Evolutionary conservation across 2,113 vertebrate genomes (phyloP).

Genomic region (Asarcornis scutulata): DNA sequence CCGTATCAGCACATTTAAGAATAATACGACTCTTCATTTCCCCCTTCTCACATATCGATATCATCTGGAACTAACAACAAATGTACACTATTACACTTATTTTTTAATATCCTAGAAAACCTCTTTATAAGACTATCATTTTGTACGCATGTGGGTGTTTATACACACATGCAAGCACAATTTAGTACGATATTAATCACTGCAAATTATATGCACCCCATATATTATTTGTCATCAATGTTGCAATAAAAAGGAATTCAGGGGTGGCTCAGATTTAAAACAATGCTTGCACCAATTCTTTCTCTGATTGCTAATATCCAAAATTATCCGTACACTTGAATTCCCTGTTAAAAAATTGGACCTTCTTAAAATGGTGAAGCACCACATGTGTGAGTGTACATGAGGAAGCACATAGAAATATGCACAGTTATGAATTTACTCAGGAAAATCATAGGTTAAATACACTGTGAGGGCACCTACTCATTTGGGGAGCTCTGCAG

Average conservation of each 20-base stretch:
- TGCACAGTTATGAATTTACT: not conserved
- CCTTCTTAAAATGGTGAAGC: constrained; percentile 16
- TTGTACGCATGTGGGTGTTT: not conserved
- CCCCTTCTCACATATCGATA: constrained; percentile 25
- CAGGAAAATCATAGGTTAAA: constrained; percentile 56
- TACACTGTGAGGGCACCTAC: constrained; percentile 24
- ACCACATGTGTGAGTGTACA: not conserved
- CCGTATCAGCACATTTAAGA: constrained; percentile 59
- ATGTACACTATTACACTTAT: not conserved
- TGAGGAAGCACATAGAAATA: not conserved
- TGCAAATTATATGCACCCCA: not conserved
- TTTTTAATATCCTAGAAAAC: not conserved
- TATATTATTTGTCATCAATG: not conserved
- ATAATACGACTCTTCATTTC: constrained; percentile 65
- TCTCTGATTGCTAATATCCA: not conserved
- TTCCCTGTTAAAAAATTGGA: not conserved
- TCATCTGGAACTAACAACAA: constrained; percentile 39
- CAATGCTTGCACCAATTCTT: not conserved
- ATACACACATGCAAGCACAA: not conserved
- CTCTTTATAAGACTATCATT: not conserved
- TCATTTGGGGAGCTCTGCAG: constrained; percentile 64
- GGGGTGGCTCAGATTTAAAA: not conserved
- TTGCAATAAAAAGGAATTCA: not conserved
- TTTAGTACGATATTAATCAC: not conserved
- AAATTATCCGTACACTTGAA: not conserved